Evolutionary conservation across 2,113 vertebrate species (phyloP).

Genomic region (Dipodomys spectabilis): DNA sequence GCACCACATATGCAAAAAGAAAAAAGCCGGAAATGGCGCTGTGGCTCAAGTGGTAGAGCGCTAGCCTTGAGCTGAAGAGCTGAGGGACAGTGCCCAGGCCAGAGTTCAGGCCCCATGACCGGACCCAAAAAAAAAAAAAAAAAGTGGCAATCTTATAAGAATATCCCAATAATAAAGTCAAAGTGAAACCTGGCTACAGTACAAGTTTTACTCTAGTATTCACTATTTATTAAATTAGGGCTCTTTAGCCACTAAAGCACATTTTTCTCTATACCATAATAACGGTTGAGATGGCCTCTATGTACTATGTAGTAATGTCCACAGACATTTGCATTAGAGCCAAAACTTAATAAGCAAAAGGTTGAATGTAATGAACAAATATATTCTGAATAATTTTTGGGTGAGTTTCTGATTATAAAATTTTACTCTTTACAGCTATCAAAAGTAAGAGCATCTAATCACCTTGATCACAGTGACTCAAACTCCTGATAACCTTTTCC

Average conservation of each 20-base stretch:
- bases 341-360: conserved; percentile 10
- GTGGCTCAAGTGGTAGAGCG: too few relatives aligned
- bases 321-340: background rate
- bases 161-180: background rate
- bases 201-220: background rate
- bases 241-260: conserved; percentile 25
- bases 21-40: too few relatives aligned
- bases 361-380: background rate
- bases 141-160: background rate
- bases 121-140: too few relatives aligned
- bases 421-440: background rate
- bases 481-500: conserved; percentile 1
- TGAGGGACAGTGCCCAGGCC: too few relatives aligned
- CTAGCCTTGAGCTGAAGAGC: too few relatives aligned
- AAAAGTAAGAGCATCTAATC: background rate
- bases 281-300: background rate
- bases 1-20: too few relatives aligned
- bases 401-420: conserved; percentile 11
- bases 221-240: background rate
- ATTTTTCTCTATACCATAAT: background rate
- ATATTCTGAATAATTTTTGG: background rate
- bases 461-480: background rate
- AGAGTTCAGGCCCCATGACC: too few relatives aligned
- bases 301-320: background rate
- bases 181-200: conserved; percentile 35